Evolutionary conservation across 2,888 invertebrate genomes (phyloP).

Genomic region (Sturmia bella): DNA sequence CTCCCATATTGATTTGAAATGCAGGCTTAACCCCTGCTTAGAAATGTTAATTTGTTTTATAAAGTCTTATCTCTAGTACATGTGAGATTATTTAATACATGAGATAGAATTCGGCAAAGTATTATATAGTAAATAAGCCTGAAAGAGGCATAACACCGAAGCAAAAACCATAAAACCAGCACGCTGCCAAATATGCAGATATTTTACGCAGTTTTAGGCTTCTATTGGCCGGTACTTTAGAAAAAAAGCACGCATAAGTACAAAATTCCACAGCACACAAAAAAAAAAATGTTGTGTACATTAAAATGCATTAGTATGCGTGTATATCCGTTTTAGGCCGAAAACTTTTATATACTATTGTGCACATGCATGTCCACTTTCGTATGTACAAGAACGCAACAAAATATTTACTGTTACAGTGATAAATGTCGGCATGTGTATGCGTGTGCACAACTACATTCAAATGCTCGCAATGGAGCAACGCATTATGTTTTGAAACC

Average conservation of each 20-base stretch:
- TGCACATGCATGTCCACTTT: background rate
- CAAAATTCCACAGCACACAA: no score
- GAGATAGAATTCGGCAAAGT: conserved; percentile 33
- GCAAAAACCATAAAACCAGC: conserved; percentile 14
- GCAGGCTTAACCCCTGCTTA: no score
- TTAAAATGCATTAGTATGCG: conserved; percentile 25
- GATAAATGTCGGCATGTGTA: conserved; percentile 7
- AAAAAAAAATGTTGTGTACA: conserved; percentile 9
- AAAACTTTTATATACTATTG: background rate
- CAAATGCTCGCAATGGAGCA: conserved; percentile 12
- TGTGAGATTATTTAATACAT: conserved; percentile 22
- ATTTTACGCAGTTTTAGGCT: conserved; percentile 58
- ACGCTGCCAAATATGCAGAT: background rate
- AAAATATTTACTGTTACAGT: background rate
- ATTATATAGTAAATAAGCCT: conserved; percentile 53
- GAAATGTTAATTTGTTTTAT: background rate
- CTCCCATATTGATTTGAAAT: no score
- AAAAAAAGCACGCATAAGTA: conserved; percentile 53
- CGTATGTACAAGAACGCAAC: background rate
- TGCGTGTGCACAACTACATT: background rate
- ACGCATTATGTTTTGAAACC: conserved; percentile 33
- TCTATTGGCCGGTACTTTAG: conserved; percentile 54
- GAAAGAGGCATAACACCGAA: conserved; percentile 21
- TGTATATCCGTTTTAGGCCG: conserved; percentile 28
- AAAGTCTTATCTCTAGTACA: background rate